Percentiles rank a stretch among this genome's conserved stretches.
Evolutionary conservation across 2,797 vertebrate species (phyloP).

Genomic region (Cercopithecus petaurista): DNA sequence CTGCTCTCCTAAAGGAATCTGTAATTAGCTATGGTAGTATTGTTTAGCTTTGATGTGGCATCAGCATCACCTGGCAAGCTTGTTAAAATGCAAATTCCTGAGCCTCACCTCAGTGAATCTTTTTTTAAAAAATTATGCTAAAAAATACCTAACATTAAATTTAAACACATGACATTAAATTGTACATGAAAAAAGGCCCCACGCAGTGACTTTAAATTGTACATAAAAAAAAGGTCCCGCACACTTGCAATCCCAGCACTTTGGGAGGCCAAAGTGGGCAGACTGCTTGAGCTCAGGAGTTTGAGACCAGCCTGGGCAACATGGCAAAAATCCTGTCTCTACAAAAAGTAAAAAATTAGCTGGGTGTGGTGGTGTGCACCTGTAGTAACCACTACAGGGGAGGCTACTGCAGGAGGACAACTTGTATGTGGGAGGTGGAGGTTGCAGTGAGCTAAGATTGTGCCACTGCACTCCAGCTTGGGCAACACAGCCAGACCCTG

Average conservation of each 20-base stretch:
- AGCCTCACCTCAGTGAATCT: not conserved
- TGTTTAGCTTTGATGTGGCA: not conserved
- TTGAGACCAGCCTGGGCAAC: not conserved
- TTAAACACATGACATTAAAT: not conserved
- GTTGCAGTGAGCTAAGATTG: not conserved
- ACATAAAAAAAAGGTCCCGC: not conserved
- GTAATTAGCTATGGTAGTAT: not conserved
- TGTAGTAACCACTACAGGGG: not conserved
- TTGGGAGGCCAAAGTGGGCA: not conserved
- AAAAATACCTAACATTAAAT: not conserved
- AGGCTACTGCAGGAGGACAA: not conserved
- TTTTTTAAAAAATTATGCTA: not conserved
- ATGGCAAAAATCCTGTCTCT: not conserved
- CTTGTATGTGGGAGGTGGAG: not conserved
- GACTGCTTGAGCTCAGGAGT: not conserved
- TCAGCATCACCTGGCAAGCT: not conserved
- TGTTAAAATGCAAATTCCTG: not conserved
- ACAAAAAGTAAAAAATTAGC: not conserved
- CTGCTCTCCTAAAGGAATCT: not conserved
- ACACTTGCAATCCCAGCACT: not conserved
- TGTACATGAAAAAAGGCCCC: not conserved
- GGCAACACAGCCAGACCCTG: not conserved
- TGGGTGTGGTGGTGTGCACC: not conserved
- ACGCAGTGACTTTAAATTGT: not conserved
- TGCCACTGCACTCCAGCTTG: not conserved